Evolutionary conservation across 1,140 invertebrate genomes (phyloP), one percentile per base, ranked within the genome.

Genomic region (Pseudomyrmex cubaensis): DNA sequence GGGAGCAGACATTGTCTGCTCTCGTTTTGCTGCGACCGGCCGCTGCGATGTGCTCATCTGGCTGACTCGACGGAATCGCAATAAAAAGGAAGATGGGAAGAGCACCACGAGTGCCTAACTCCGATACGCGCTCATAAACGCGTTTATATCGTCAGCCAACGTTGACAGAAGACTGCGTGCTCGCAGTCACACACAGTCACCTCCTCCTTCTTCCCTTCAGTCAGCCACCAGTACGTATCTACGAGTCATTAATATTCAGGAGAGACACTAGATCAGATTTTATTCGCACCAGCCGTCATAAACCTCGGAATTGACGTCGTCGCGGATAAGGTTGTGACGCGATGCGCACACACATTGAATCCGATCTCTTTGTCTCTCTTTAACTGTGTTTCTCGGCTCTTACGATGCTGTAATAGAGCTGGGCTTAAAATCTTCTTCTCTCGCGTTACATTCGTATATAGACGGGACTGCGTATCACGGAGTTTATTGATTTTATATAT

Each of bases 211-310:
- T 4, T 35, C 4, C 5, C 35, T 7, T 5, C 35, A 35, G 35
- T 35, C 35, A 35, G 35, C 5, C 35, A 35, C 3, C 52, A 64
- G 48, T 46, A 56, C 50, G 35, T 59, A 74, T 46, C 46, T 64
- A 48, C 46, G 77, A 25, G 82, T 84, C 83, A 90, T 90, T 91
- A 91, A 91, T 91, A 91, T 91, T 90, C 89, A 88, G 88, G 89
- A 91, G 88, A 91, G 88, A 62, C 62, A 88, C 66, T 85, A 83
- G 77, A 87, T 90, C 88, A 88, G 89, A 91, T 90, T 91, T 91
- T 90, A 91, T 89, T 90, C 89, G 86, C 86, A 85, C 88, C 86
- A 80, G 67, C 86, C 82, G 82, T 85, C 87, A 80, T 90, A 90
- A 90, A 90, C 66, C 75, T 63, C 17, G 75, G 75, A 84, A 88